Base-by-base conservation (phyloP, 2,113 vertebrate species). In the Poeciliopsis retropinna region DNA sequence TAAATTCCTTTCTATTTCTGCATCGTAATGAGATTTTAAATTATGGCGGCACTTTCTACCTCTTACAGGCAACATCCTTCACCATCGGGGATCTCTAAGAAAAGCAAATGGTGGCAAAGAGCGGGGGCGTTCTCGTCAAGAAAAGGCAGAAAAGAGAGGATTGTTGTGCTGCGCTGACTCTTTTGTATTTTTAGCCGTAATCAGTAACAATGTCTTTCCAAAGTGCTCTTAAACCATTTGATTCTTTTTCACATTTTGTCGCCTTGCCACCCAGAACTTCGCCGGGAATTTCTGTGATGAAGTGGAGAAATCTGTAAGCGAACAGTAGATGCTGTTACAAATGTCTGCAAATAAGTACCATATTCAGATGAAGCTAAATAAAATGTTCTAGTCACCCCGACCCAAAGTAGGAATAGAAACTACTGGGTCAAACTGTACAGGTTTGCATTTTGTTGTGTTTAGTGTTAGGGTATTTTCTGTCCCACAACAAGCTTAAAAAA, bases 1-100 rank as follows among this genome's bases (percentile, higher is more conserved):
- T 60, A 60, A 22, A 11, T 22, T 51, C 63, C 60, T 57, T n/a
- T 47, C 54, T 19, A 5, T 29, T 51, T 22, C 5, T 31, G 11
- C 37, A 27, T 75, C 44, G n/a, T 32, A 64, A 68, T 27, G 30
- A n/a, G 13, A 51, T 29, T 60, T 51, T 64, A 27, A 13, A 75
- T 60, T 44, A 27, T 9, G 39, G 15, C 30, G 15, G 41, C 57
- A 34, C 27, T 60, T 60, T 27, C n/a, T 41, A 5, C 15, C 5
- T 15, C 28, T 51, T 22, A 4, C 2, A 44, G 14, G 31, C 9
- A 30, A 22, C 22, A 47, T 31, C 30, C 30, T 68, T 44, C 44
- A 32, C 28, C 28, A 54, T 13, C 4, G 5, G 28, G 44, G 1
- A n/a, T 31, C 14, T 67, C 65, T 29, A 10, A 29, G 65, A 27